Conservation (phyloP, 1,140 invertebrate species). For the Brachionus plicatilis region DNA sequence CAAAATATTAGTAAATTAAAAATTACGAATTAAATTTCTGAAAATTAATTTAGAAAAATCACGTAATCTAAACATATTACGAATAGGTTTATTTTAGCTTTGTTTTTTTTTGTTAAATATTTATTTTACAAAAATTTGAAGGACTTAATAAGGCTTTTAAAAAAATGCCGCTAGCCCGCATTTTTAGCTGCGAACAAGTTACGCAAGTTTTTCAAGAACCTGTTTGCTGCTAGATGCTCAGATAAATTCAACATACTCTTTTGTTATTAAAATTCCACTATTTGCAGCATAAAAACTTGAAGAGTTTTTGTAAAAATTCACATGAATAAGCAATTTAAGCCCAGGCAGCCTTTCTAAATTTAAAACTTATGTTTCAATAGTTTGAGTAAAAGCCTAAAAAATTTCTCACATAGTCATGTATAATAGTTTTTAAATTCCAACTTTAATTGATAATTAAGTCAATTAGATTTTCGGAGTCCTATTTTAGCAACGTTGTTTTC, state of each 20-base stretch:
- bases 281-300: neutral
- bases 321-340: slow-evolving; percentile 11
- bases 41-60: neutral
- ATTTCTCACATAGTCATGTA: neutral
- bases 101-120: neutral
- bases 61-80: neutral
- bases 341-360: neutral
- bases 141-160: neutral
- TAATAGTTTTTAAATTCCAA: neutral
- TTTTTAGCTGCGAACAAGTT: neutral
- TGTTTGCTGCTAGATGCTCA: neutral
- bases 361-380: slow-evolving; percentile 8
- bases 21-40: neutral
- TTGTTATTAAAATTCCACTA: neutral
- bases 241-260: neutral
- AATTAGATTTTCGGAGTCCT: neutral
- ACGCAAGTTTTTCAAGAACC: neutral
- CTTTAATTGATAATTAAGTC: neutral
- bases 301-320: slow-evolving; percentile 10
- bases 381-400: neutral
- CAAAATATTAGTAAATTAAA: neutral
- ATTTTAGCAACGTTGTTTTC: neutral
- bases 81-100: neutral
- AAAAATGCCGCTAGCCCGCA: neutral
- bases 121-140: neutral